phyloP scores from a whole-genome alignment of 2,888 invertebrate species.

The Nephrotoma flavescens region DNA sequence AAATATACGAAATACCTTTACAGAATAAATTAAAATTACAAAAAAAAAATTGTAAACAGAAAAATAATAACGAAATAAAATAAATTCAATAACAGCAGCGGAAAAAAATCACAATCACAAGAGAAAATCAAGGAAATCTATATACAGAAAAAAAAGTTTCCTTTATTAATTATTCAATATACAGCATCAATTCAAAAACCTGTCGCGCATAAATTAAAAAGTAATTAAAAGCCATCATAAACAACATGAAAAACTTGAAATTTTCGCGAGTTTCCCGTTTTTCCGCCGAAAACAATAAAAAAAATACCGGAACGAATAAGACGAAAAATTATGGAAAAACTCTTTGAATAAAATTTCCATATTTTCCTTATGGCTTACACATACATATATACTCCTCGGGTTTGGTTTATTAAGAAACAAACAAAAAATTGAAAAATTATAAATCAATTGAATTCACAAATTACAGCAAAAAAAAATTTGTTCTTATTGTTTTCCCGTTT shows the following conservation, averaged over 20 bases:
- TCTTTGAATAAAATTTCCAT: slow-evolving; percentile 2
- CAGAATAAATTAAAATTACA: not conserved
- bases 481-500: not conserved
- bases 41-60: not conserved
- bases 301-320: not conserved
- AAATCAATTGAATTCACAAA: not conserved
- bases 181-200: slow-evolving; percentile 5
- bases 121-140: not conserved
- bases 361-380: not conserved
- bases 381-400: not conserved
- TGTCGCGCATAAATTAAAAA: slow-evolving; percentile 6
- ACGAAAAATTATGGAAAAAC: not conserved
- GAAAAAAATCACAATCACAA: not conserved
- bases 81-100: not conserved
- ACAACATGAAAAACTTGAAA: not conserved
- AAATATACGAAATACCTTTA: not conserved
- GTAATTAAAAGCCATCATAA: slow-evolving; percentile 5
- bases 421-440: not conserved
- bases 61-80: not conserved
- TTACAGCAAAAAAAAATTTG: not conserved
- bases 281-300: not conserved
- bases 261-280: not conserved
- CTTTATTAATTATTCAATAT: slow-evolving; percentile 5
- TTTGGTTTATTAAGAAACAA: not conserved
- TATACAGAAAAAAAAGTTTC: not conserved